Evolutionary conservation across 2,888 invertebrate species (phyloP), one percentile per base, ranked within the genome.

Genomic region (Dryocosmus kuriphilus): DNA sequence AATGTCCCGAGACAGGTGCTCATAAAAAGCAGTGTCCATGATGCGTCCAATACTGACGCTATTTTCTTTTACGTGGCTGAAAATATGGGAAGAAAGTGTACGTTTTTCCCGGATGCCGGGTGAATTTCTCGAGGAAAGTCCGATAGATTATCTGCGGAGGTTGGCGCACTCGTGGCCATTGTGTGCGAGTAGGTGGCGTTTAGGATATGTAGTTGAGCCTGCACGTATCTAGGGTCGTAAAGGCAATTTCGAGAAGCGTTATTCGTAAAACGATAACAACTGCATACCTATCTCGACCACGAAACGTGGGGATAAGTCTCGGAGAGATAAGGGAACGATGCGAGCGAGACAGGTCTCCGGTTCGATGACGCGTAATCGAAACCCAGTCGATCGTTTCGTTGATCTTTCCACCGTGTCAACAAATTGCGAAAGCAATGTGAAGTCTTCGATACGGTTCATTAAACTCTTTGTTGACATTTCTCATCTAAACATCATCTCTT

Each of bases 211-310:
- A 24, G 22, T 74, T 38, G 46, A 51, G 35, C 51, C 61, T 75
- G 57, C 41, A 63, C 71, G 71, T 83, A 79, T 83, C 81, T 74
- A 77, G 61, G 77, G 73, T 77, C 81, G 81, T 81, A 77, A 81
- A 81, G 80, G 75, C 82, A 85, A 84, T 88, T 88, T 88, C 84
- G 81, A 84, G 85, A 86, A 88, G 80, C 86, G 86, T 86, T 87
- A 85, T 86, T 85, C 87, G 82, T 81, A 83, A 83, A 86, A 84
- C 78, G 84, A 86, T 86, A 86, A 84, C 82, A 81, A 77, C 77
- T 78, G 79, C 76, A 77, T 78, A 75, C 78, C 80, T 83, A 85
- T 83, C 83, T 83, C 80, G 22, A 65, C 51, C 51, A 67, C 30
- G 51, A 76, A 24, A 32, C 27, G 57, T 30, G 38, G 27, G 63